Evolutionary conservation across 2,888 invertebrate species (phyloP).

Genomic region (Harpagoxenus sublaevis): DNA sequence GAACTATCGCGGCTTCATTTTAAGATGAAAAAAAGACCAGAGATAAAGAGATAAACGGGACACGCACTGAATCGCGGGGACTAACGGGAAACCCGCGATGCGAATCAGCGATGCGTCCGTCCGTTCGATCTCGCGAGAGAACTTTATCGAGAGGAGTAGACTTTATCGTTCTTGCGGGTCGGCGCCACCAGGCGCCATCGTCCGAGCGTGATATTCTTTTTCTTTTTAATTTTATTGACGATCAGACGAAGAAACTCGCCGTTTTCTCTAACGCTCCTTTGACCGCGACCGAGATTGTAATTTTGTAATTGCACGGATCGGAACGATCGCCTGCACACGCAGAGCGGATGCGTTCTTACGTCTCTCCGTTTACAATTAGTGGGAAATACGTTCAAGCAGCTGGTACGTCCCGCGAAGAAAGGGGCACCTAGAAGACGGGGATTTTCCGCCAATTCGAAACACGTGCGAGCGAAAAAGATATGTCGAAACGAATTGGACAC

Average conservation of each 20-base stretch:
- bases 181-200: too few relatives aligned
- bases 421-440: too few relatives aligned
- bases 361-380: too few relatives aligned
- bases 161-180: not conserved
- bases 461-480: too few relatives aligned
- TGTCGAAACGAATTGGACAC: too few relatives aligned
- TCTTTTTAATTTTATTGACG: not conserved
- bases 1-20: not conserved
- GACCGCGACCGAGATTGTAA: not conserved
- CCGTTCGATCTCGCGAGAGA: not conserved
- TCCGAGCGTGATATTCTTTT: not conserved
- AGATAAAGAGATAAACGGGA: constrained; percentile 15
- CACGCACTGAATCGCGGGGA: constrained; percentile 24
- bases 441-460: too few relatives aligned
- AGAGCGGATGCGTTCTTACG: too few relatives aligned
- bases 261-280: not conserved
- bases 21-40: not conserved
- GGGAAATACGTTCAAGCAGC: too few relatives aligned
- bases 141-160: not conserved
- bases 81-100: constrained; percentile 16
- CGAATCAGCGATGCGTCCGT: not conserved
- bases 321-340: not conserved
- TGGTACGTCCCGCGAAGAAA: too few relatives aligned
- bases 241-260: not conserved
- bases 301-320: not conserved